Base-by-base conservation (phyloP, 2,888 invertebrate genomes). In the Xestia rhomboidea region DNA sequence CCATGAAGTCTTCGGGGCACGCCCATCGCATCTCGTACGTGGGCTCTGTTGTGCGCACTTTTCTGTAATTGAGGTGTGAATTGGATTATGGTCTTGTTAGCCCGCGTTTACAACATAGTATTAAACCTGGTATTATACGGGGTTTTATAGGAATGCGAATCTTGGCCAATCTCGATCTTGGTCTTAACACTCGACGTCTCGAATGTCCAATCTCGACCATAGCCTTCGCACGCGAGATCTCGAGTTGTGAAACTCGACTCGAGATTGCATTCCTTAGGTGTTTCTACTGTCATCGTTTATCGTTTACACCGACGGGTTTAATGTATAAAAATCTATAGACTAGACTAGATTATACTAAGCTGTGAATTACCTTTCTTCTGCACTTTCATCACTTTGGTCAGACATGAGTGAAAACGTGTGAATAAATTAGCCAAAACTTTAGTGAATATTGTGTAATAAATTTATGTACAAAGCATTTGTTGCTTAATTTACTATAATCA, bases 21-120 rank as follows among this genome's bases (percentile, higher is more conserved):
- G 98, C 98, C 98, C 98, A 99, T 63, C 98, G 97, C 97, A 98
- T 98, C 92, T 98, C 98, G 91, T 97, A 98, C 79, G 97, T 97
- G 11, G 97, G 97, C 76, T 97, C 97, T 73, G 97, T 97, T 78
- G 96, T 97, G 90, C 97, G 97, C 88, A 97, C 96, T 97, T 97
- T 97, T 89, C 97, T 98, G 93, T 83, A 68, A 82, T 44, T 21
- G 24, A 0, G 0, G 2, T 1, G 2, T 27, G 8, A 34, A 54
- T 30, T 80, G 6, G 34, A 18, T 41, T 64, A n/a, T 41, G 18
- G 18, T 64, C 4, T 34, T 34, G 30, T 18, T 60, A 57, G 57
- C 27, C 24, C 15, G 54, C 6, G n/a, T 27, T 54, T 51, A 24
- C 3, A n/a, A 54, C 54, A 11, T n/a, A 51, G 51, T 51, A 11